Percentiles rank a stretch among this genome's conserved stretches.
Evolutionary conservation across 2,797 vertebrate species (phyloP).

Genomic region (Zonotrichia albicollis): DNA sequence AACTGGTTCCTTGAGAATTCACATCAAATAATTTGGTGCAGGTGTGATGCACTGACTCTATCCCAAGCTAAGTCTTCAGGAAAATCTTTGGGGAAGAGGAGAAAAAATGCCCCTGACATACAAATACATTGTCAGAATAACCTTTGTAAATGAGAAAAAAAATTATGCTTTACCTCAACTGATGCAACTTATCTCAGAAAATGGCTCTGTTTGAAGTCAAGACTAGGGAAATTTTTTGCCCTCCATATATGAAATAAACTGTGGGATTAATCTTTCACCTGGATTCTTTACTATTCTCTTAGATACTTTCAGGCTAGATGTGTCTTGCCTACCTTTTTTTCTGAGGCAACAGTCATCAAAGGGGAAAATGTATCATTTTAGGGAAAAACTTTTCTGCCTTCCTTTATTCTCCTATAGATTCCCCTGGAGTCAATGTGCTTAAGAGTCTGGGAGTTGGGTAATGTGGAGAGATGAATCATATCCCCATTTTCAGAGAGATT

Average conservation of each 20-base stretch:
- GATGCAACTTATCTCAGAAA: not conserved
- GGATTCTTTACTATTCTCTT: not conserved
- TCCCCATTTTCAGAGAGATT: not conserved
- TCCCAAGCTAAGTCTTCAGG: not conserved
- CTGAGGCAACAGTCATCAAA: not conserved
- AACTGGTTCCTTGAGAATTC: not conserved
- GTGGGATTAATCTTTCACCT: not conserved
- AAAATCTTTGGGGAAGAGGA: not conserved
- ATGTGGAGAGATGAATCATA: not conserved
- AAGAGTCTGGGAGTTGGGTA: not conserved
- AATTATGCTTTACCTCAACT: not conserved
- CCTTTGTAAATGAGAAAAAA: not conserved
- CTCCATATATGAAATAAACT: not conserved
- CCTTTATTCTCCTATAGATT: not conserved
- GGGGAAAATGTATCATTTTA: not conserved
- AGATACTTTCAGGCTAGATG: not conserved
- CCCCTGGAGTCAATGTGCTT: not conserved
- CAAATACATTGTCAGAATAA: not conserved
- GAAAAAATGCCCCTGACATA: not conserved
- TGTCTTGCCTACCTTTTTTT: not conserved
- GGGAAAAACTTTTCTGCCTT: not conserved
- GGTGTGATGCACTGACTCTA: not conserved
- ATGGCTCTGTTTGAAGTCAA: not conserved
- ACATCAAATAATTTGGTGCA: not conserved
- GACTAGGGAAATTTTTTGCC: not conserved